Evolutionary conservation across 2,888 invertebrate species (phyloP).

Genomic region (Lamellibrachia satsuma): DNA sequence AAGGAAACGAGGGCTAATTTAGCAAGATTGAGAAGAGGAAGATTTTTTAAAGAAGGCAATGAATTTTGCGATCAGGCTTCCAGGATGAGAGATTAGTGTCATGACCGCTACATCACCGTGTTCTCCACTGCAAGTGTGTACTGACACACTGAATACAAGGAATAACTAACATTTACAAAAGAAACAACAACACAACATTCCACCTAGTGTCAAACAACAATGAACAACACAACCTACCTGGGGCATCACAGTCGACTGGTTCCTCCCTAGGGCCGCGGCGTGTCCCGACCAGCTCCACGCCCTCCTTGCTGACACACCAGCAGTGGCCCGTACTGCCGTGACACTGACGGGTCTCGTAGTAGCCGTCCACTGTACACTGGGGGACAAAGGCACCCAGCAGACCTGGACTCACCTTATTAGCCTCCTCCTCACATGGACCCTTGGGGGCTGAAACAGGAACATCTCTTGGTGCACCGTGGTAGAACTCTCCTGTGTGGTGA

Average conservation of each 20-base stretch:
- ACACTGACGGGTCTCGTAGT: not conserved
- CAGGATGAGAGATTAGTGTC: too few species aligned
- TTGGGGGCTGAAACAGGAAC: not conserved
- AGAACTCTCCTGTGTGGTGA: too few species aligned
- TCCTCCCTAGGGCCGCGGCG: not conserved
- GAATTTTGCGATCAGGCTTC: too few species aligned
- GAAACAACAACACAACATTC: not conserved
- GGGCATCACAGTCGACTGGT: not conserved
- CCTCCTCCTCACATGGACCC: not conserved
- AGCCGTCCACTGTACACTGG: constrained; percentile 3
- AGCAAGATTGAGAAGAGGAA: too few species aligned
- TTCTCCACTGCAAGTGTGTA: too few species aligned
- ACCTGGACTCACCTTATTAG: not conserved
- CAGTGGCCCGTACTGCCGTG: constrained; percentile 23
- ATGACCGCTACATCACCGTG: too few species aligned
- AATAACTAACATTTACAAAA: too few species aligned
- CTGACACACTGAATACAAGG: too few species aligned
- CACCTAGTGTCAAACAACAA: not conserved
- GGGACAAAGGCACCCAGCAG: not conserved
- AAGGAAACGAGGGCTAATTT: too few species aligned
- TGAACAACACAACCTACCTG: not conserved
- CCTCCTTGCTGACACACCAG: constrained; percentile 20
- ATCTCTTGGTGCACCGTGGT: too few species aligned
- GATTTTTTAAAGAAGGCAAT: too few species aligned
- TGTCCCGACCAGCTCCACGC: not conserved